Conservation (phyloP, 2,113 vertebrate species). For the Hyla sarda region DNA sequence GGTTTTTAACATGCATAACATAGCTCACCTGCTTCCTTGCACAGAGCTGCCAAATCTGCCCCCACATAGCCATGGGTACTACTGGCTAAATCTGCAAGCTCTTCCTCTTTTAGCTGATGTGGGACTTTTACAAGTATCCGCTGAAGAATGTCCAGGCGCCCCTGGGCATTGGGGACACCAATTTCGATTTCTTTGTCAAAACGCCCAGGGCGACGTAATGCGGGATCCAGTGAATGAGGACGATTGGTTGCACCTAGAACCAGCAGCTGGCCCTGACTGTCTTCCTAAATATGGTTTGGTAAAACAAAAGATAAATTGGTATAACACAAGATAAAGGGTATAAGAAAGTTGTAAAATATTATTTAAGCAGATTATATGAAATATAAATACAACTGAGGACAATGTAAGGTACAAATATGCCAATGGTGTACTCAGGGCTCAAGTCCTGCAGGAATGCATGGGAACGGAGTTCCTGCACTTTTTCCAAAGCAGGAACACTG, state of each 20-base stretch:
- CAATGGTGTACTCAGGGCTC: background rate
- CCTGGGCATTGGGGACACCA: constrained; percentile 83
- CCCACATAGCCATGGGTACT: constrained; percentile 91
- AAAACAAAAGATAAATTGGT: background rate
- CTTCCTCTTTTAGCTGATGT: constrained; percentile 70
- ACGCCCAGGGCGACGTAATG: constrained; percentile 88
- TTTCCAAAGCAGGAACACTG: too few species aligned
- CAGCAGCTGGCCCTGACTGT: constrained; percentile 85
- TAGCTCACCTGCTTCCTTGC: constrained; percentile 91
- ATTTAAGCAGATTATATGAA: background rate
- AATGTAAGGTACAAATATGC: too few species aligned
- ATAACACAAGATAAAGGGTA: background rate
- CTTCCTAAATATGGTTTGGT: constrained; percentile 74
- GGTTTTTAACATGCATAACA: too few species aligned
- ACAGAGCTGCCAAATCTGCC: constrained; percentile 90
- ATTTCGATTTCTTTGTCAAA: constrained; percentile 98
- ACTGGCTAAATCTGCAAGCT: constrained; percentile 81
- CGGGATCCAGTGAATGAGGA: constrained; percentile 88
- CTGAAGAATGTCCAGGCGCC: constrained; percentile 86
- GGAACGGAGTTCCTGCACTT: too few species aligned
- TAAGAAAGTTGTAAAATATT: too few species aligned
- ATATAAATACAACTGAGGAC: too few species aligned
- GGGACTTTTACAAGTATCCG: constrained; percentile 82
- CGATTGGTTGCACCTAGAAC: constrained; percentile 95
- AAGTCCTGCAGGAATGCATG: too few species aligned